Evolutionary conservation across 2,888 invertebrate genomes (phyloP).

Genomic region (Leucophenga montana): DNA sequence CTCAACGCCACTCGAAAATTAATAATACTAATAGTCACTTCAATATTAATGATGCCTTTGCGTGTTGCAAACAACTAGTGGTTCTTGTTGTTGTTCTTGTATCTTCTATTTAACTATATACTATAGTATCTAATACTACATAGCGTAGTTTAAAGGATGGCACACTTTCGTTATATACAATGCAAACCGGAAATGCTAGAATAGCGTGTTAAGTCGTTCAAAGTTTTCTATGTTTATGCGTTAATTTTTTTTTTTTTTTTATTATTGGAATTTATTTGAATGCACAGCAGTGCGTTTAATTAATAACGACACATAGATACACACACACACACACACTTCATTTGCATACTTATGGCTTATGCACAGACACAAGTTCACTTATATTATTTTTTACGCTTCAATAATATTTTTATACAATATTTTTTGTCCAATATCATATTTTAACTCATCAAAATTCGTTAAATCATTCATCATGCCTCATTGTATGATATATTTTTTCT

Average conservation of each 20-base stretch:
- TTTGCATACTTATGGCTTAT: conserved; percentile 8
- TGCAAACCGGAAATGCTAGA: background rate
- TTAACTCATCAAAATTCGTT: background rate
- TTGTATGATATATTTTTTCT: conserved; percentile 5
- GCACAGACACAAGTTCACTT: conserved; percentile 28
- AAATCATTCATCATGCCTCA: conserved; percentile 20
- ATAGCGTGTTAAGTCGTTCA: too few species aligned
- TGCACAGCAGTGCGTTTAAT: conserved; percentile 53
- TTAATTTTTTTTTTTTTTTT: too few species aligned
- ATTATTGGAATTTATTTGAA: conserved; percentile 10
- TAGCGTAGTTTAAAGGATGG: too few species aligned
- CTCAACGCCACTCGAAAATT: conserved; percentile 6
- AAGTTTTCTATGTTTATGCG: too few species aligned
- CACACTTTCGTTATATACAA: background rate
- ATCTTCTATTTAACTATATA: too few species aligned
- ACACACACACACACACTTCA: conserved; percentile 21
- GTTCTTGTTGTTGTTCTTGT: too few species aligned
- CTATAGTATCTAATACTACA: too few species aligned
- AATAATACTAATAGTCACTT: background rate
- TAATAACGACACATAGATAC: conserved; percentile 39
- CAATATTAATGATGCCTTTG: conserved; percentile 14
- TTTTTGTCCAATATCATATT: conserved; percentile 1
- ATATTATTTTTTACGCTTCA: conserved; percentile 50
- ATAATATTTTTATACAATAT: conserved; percentile 50
- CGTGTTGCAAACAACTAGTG: conserved; percentile 3